phyloP scores from a whole-genome alignment of 2,888 invertebrate genomes.

The Calephelis perditalis region DNA sequence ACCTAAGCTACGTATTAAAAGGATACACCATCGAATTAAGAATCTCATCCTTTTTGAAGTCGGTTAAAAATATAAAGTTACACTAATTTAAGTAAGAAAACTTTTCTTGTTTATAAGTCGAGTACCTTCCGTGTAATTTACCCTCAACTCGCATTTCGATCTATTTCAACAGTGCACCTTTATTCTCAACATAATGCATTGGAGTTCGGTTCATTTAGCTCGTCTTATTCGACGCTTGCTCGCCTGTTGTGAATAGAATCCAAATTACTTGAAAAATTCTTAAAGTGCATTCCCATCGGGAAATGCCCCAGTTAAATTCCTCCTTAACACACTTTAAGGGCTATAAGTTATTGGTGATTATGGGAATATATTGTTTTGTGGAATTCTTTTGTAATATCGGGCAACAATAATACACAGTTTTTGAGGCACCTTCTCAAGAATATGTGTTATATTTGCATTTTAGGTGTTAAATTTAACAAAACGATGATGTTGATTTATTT shows the following conservation, averaged over 20 bases:
- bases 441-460: no score
- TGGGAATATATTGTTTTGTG: no score
- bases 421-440: no score
- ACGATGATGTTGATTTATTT: no score
- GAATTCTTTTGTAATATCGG: no score
- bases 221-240: constrained; percentile 44
- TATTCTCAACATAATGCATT: constrained; percentile 39
- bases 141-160: constrained; percentile 21
- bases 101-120: not conserved
- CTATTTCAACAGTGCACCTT: constrained; percentile 20
- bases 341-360: constrained; percentile 36
- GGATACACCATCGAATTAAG: no score
- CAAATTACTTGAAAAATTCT: constrained; percentile 67
- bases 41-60: no score
- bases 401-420: no score
- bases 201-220: constrained; percentile 58
- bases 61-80: no score
- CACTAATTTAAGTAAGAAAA: no score
- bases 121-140: not conserved
- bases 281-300: constrained; percentile 43
- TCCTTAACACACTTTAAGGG: constrained; percentile 38
- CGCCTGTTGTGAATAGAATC: constrained; percentile 66
- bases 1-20: no score
- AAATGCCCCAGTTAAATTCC: constrained; percentile 43
- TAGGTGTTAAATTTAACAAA: no score